Conservation (phyloP, 2,113 vertebrate species). For the Columba livia region DNA sequence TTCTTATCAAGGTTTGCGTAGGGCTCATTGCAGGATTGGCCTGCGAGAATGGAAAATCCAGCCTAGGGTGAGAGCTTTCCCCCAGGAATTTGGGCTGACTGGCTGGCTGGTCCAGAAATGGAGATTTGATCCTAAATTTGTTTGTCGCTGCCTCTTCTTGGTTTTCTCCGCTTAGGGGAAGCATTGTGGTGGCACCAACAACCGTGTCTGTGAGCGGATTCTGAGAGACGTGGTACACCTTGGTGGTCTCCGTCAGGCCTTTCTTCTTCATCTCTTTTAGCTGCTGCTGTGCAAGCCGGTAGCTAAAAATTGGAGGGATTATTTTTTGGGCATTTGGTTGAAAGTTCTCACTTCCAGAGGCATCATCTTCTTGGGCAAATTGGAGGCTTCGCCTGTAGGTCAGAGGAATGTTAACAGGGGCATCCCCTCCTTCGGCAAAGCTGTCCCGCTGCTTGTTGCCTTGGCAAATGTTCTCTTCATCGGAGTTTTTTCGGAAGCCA, state of each 20-base stretch:
- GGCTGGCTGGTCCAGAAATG: constrained; percentile 75
- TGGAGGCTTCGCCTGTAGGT: constrained; percentile 74
- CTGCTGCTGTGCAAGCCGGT: constrained; percentile 94
- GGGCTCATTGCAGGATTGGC: constrained; percentile 57
- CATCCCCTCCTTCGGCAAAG: constrained; percentile 79
- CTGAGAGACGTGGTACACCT: constrained; percentile 93
- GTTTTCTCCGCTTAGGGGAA: constrained; percentile 64
- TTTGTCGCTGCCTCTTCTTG: constrained; percentile 71
- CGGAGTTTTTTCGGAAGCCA: constrained; percentile 85
- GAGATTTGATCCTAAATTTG: constrained; percentile 81
- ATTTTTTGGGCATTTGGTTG: constrained; percentile 88
- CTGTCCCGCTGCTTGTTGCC: constrained; percentile 84
- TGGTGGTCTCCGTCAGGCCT: constrained; percentile 90
- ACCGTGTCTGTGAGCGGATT: constrained; percentile 88
- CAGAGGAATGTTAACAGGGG: constrained; percentile 67
- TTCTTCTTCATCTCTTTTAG: constrained; percentile 97
- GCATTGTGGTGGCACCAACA: constrained; percentile 74
- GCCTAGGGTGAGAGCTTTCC: constrained; percentile 75
- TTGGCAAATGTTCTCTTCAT: constrained; percentile 90
- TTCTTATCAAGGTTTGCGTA: constrained; percentile 70
- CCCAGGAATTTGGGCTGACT: constrained; percentile 5
- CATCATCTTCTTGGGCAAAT: constrained; percentile 67
- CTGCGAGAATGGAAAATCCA: constrained; percentile 63
- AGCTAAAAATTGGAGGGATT: constrained; percentile 92
- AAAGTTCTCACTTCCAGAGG: constrained; percentile 75